Percentiles rank a stretch among this genome's conserved stretches.
Conservation (phyloP, 2,888 invertebrate genomes). For the Campopleginae sp. region DNA sequence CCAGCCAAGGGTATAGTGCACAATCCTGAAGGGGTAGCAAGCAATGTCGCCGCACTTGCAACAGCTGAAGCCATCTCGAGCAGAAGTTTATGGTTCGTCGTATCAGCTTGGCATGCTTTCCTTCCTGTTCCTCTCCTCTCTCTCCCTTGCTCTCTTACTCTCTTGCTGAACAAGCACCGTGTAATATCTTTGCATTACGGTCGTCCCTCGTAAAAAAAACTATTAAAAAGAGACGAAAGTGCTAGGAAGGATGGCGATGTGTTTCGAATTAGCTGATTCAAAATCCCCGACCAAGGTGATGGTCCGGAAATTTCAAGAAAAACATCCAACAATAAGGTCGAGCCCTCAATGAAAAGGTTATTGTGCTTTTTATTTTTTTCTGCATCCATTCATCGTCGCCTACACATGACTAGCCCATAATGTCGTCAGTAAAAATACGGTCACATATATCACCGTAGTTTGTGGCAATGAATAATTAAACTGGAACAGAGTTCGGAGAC, state of each 20-base stretch:
- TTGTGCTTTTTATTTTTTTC: neutral
- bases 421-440: no score
- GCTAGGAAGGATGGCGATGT: neutral
- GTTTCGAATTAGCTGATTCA: slow-evolving; percentile 5
- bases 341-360: neutral
- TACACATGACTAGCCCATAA: no score
- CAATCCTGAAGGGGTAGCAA: slow-evolving; percentile 8
- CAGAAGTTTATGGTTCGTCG: slow-evolving; percentile 74
- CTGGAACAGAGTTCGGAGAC: no score
- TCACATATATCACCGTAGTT: no score
- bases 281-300: neutral
- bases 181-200: slow-evolving; percentile 60
- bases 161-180: slow-evolving; percentile 48
- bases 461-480: no score
- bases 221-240: slow-evolving; percentile 46
- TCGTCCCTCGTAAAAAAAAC: slow-evolving; percentile 61
- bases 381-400: neutral
- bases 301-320: slow-evolving; percentile 1
- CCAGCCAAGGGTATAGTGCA: slow-evolving; percentile 19
- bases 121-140: slow-evolving; percentile 1
- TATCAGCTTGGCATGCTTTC: slow-evolving; percentile 62
- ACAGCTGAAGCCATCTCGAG: slow-evolving; percentile 49
- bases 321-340: neutral
- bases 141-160: slow-evolving; percentile 33
- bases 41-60: slow-evolving; percentile 39